Evolutionary conservation across 2,113 vertebrate genomes (phyloP).

Genomic region (Cyanoliseus patagonus): DNA sequence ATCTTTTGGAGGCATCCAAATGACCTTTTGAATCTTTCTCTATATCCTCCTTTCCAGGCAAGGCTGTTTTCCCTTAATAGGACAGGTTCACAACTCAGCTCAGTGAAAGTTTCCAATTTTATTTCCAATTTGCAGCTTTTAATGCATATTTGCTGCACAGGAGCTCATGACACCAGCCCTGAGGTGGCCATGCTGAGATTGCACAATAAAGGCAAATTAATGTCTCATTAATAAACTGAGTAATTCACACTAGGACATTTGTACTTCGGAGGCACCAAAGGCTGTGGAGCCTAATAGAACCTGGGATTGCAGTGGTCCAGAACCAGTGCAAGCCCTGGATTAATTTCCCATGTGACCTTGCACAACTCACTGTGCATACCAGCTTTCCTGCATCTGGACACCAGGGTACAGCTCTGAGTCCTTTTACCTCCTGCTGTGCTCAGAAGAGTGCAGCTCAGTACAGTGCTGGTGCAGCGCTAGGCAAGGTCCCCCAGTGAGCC

Average conservation of each 20-base stretch:
- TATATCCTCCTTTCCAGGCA: not conserved
- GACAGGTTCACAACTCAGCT: not conserved
- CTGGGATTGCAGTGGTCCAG: not conserved
- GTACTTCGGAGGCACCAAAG: not conserved
- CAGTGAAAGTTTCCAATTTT: slow-evolving; percentile 10
- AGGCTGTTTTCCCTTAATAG: not conserved
- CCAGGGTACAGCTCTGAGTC: not conserved
- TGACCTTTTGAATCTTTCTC: slow-evolving; percentile 17
- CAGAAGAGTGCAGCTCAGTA: not conserved
- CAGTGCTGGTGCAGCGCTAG: not conserved
- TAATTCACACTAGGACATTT: not conserved
- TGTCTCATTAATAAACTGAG: not conserved
- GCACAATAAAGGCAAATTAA: not conserved
- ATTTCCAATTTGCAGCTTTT: slow-evolving; percentile 16
- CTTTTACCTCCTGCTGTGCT: not conserved
- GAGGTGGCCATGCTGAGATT: not conserved
- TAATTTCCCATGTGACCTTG: not conserved
- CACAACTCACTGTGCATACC: not conserved
- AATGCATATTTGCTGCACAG: slow-evolving; percentile 5
- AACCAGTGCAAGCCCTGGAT: not conserved
- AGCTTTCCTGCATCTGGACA: not conserved
- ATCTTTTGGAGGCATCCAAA: not conserved
- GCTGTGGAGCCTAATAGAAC: not conserved
- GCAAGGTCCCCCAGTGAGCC: not conserved
- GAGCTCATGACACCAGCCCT: not conserved